Evolutionary conservation across 2,888 invertebrate genomes (phyloP).

Genomic region (Drosophila falleni): DNA sequence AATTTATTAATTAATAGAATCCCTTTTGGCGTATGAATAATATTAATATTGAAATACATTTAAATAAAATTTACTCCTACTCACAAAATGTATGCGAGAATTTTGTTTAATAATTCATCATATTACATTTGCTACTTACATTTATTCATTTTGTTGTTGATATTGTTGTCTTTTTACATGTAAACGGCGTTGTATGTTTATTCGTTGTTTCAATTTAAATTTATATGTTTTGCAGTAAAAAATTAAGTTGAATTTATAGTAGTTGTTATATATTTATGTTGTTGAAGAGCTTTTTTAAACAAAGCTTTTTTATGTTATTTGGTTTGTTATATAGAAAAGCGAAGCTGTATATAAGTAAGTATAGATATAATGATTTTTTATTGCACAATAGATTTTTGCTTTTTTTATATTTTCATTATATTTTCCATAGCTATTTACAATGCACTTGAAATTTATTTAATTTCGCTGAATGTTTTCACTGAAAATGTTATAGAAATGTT

Average conservation of each 20-base stretch:
- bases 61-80: too few relatives aligned
- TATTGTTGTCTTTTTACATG: conserved; percentile 31
- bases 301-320: conserved; percentile 11
- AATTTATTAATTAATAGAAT: too few relatives aligned
- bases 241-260: conserved; percentile 36
- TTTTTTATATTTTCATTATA: background rate
- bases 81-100: background rate
- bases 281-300: conserved; percentile 14
- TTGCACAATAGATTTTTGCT: conserved; percentile 29
- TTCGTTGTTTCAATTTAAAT: conserved; percentile 79
- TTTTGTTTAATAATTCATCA: background rate
- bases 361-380: conserved; percentile 29
- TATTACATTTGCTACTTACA: conserved; percentile 60
- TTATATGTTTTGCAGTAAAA: conserved; percentile 39
- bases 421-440: conserved; percentile 52
- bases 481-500: conserved; percentile 13
- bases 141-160: conserved; percentile 53
- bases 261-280: conserved; percentile 17
- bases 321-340: conserved; percentile 40
- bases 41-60: too few relatives aligned
- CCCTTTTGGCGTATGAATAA: too few relatives aligned
- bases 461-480: conserved; percentile 31
- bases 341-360: conserved; percentile 33
- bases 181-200: conserved; percentile 81
- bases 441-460: conserved; percentile 30